phyloP scores from a whole-genome alignment of 1,140 invertebrate species.

The Triops cancriformis region DNA sequence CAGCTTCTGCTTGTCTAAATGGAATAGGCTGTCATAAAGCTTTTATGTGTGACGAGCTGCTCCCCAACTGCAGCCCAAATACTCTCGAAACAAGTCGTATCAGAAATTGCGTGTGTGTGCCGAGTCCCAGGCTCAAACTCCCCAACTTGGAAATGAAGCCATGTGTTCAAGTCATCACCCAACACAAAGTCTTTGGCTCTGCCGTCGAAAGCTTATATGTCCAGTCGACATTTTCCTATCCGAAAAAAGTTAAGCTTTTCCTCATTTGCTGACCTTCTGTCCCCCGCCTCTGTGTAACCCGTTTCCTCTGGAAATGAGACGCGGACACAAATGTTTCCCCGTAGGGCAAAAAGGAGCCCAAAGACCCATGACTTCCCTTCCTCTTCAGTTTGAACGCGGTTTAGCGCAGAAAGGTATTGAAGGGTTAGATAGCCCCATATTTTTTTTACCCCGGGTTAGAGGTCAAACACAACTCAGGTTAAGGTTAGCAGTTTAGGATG shows the following conservation, averaged over 20 bases:
- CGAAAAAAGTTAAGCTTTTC: background rate
- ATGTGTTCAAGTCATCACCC: background rate
- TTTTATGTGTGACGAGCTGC: slow-evolving; percentile 13
- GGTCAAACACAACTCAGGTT: too few species aligned
- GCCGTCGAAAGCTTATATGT: background rate
- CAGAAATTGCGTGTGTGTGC: background rate
- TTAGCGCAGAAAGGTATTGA: too few species aligned
- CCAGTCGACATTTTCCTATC: background rate
- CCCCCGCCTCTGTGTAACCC: background rate
- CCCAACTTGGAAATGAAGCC: background rate
- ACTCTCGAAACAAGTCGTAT: background rate
- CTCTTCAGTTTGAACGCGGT: too few species aligned
- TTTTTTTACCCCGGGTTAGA: too few species aligned
- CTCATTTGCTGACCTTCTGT: background rate
- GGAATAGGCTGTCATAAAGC: slow-evolving; percentile 13
- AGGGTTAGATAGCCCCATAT: too few species aligned
- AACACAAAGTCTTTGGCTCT: background rate
- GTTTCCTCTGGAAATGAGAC: too few species aligned
- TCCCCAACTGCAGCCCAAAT: slow-evolving; percentile 8
- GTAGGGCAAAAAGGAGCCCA: too few species aligned
- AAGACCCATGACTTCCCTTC: too few species aligned
- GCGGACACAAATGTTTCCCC: too few species aligned
- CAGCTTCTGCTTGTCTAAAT: background rate
- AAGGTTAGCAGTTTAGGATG: too few species aligned
- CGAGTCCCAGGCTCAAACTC: background rate